Percentiles rank a stretch among this genome's conserved stretches.
phyloP scores from a whole-genome alignment of 2,888 invertebrate genomes.

The Amphipoea oculea region DNA sequence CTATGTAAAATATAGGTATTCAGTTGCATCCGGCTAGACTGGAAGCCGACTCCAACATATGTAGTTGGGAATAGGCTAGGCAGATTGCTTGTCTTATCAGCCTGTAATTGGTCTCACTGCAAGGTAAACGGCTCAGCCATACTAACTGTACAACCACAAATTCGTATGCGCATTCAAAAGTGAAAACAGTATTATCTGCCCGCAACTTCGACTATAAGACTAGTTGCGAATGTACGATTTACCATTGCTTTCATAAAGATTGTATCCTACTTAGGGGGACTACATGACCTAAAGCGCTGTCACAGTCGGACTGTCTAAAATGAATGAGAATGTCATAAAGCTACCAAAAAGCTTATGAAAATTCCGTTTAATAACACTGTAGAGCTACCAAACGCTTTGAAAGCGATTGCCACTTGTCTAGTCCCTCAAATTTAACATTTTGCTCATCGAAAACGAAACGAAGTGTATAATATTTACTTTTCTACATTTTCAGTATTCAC shows the following conservation, averaged over 20 bases:
- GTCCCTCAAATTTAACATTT: background rate
- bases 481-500: conserved; percentile 80
- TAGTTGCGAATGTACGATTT: background rate
- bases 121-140: background rate
- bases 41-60: background rate
- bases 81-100: background rate
- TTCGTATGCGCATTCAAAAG: background rate
- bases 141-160: background rate
- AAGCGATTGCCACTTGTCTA: background rate
- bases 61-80: background rate
- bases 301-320: too few species aligned
- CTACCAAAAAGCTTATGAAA: background rate
- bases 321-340: background rate
- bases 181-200: background rate
- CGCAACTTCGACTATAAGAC: background rate
- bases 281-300: too few species aligned
- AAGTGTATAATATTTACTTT: background rate
- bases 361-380: background rate
- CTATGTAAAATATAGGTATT: background rate
- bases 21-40: background rate
- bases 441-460: background rate
- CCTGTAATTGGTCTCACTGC: background rate
- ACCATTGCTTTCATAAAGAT: background rate
- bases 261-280: too few species aligned
- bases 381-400: background rate